These are phyloP conservation scores for Coccyzus lansbergi DNA, from an alignment of 2,797 vertebrate species.

Conservation along the genomic window DNA sequence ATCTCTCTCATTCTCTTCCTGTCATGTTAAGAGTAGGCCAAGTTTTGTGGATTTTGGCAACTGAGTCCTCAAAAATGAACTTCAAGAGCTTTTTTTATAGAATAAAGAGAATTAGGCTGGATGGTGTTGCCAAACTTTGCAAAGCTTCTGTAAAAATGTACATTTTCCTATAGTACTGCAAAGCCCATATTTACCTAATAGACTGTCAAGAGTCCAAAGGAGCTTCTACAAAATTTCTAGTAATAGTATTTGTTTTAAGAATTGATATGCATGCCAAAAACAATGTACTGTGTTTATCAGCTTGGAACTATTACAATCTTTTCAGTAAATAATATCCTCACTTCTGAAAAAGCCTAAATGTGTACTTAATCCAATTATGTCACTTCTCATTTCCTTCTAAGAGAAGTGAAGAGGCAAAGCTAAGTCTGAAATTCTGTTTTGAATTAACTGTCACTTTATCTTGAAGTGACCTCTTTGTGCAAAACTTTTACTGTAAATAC, in stretches of 20 bases:
- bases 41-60: background rate
- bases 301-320: slow-evolving; percentile 30
- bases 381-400: slow-evolving; percentile 56
- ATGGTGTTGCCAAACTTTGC: background rate
- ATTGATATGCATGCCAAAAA: slow-evolving; percentile 54
- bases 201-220: background rate
- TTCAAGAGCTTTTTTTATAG: background rate
- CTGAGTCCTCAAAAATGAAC: background rate
- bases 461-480: slow-evolving; percentile 57
- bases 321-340: slow-evolving; percentile 28
- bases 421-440: slow-evolving; percentile 41
- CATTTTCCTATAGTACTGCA: background rate
- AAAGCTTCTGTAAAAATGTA: slow-evolving; percentile 24
- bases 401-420: background rate
- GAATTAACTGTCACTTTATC: slow-evolving; percentile 58
- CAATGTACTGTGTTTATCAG: slow-evolving; percentile 59
- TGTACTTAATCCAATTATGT: slow-evolving; percentile 49
- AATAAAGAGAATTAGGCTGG: background rate
- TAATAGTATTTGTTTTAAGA: slow-evolving; percentile 39
- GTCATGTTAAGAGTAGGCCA: background rate
- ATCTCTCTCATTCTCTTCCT: background rate
- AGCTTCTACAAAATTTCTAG: background rate
- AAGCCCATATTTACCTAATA: slow-evolving; percentile 24
- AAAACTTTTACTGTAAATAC: slow-evolving; percentile 45
- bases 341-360: slow-evolving; percentile 43